Evolutionary conservation across 2,113 vertebrate species (phyloP).

Genomic region (Zootoca vivipara): DNA sequence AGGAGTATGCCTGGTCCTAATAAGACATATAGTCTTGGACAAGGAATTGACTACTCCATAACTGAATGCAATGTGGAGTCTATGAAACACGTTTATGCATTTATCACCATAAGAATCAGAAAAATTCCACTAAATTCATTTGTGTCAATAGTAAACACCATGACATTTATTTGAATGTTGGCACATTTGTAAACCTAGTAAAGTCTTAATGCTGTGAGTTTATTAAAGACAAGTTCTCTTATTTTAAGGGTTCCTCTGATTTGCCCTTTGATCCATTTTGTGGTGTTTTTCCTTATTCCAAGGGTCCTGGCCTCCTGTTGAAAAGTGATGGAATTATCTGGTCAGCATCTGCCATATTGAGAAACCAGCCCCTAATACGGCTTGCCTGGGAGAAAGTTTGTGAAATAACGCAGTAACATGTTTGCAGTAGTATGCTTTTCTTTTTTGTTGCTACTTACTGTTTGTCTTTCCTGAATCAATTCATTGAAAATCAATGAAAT

Average conservation of each 20-base stretch:
- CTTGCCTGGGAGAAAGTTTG: constrained; percentile 68
- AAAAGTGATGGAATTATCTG: constrained; percentile 67
- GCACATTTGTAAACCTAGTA: neutral
- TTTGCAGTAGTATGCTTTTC: constrained; percentile 68
- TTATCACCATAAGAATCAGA: neutral
- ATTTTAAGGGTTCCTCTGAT: constrained; percentile 47
- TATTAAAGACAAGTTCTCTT: constrained; percentile 50
- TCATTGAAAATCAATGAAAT: constrained; percentile 38
- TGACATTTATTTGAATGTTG: neutral
- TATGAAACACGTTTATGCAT: neutral
- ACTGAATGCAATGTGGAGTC: neutral
- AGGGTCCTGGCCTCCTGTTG: constrained; percentile 72
- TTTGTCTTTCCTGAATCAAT: constrained; percentile 38
- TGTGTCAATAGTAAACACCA: neutral
- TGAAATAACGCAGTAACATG: constrained; percentile 71
- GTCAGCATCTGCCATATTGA: constrained; percentile 69
- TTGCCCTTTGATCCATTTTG: constrained; percentile 57
- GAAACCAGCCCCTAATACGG: constrained; percentile 65
- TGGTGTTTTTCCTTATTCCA: constrained; percentile 75
- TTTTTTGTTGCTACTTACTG: constrained; percentile 47
- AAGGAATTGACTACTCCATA: neutral
- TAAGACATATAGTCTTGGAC: neutral
- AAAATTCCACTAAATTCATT: neutral
- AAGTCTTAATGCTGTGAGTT: constrained; percentile 10
- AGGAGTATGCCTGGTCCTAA: neutral